Base-by-base conservation (phyloP, 2,888 invertebrate species). In the Escarpia spicata region DNA sequence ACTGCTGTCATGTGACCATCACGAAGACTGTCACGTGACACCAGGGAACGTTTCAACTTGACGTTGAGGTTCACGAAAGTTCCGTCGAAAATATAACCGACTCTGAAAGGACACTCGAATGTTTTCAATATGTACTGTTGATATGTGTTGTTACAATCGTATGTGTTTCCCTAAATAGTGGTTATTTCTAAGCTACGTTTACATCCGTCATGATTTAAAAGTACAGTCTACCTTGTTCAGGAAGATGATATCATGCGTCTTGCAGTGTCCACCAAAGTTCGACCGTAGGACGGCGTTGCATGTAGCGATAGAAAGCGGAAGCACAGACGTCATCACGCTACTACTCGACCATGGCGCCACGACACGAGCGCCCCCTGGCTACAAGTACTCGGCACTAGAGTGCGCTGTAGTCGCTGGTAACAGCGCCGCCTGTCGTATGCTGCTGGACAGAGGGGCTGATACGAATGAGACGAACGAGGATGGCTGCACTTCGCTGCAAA, bases 251-350 rank as follows among this genome's bases (percentile, higher is more conserved):
- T 6, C 26, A 6, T 75, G 75, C n/a, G 2, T 75, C 19, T 75
- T 75, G 15, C 75, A 98, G 97, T 98, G 98, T 0, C 98, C 98
- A 95, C 98, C 98, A n/a, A 97, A 98, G 93, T 98, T 98, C 95
- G 98, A 98, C 95, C 98, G 97, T 96, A 97, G 98, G 93, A 98
- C 98, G 2, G 98, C 98, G 3, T 97, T 99, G 95, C 98, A 99
- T 96, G 98, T 98, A 96, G 98, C 98, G 3, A 98, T 98, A 0
- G 97, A 98, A 91, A 98, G 98, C 93, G 98, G 98, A 95, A 97
- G 97, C 93, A 96, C 96, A 75, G 98, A 97, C 94, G 97, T 97
- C 15, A 98, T 98, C 0, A 98, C 98, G 95, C 97, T 98, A 92
- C 96, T 99, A 93, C 97, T 98, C 92, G 98, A 98, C 95, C 98